Evolutionary conservation across 2,113 vertebrate genomes (phyloP).

Genomic region (Lepisosteus oculatus): DNA sequence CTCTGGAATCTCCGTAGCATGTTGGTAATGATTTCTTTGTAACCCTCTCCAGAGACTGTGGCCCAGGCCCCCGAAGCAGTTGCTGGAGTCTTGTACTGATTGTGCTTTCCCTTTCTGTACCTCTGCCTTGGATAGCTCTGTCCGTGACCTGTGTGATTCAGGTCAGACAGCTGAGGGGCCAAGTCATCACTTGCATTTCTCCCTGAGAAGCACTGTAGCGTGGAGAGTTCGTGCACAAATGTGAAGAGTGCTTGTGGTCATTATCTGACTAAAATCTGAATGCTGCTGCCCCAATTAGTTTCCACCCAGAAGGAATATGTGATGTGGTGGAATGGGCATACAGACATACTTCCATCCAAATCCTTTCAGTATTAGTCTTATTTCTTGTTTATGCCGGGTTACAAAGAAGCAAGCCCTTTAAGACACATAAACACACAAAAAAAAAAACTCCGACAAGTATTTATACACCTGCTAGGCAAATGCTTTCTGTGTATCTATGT

Average conservation of each 20-base stretch:
- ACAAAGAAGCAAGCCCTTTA: not conserved
- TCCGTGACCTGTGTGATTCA: slow-evolving; percentile 38
- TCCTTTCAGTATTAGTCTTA: slow-evolving; percentile 7
- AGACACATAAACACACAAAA: not conserved
- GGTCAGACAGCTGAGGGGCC: slow-evolving; percentile 24
- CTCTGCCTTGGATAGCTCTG: not conserved
- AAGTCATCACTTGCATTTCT: slow-evolving; percentile 17
- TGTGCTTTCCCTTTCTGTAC: not conserved
- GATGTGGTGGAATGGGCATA: slow-evolving; percentile 12
- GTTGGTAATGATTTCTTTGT: too few relatives aligned
- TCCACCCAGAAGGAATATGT: slow-evolving; percentile 60
- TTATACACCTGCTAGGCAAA: too few relatives aligned
- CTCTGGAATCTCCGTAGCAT: not conserved
- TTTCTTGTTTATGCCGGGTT: too few relatives aligned
- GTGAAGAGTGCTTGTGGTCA: slow-evolving; percentile 62
- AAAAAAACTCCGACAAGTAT: not conserved
- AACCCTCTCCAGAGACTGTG: not conserved
- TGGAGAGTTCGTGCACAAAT: slow-evolving; percentile 52
- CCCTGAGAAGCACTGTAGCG: slow-evolving; percentile 30
- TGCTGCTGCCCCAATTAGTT: slow-evolving; percentile 63
- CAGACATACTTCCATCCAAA: slow-evolving; percentile 16
- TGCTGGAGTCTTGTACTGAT: not conserved
- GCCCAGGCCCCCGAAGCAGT: not conserved
- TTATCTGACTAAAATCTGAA: slow-evolving; percentile 59
- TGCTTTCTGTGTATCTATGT: too few relatives aligned